These are phyloP conservation scores for Polyommatus iphigenia DNA, from an alignment of 2,888 invertebrate genomes.

Conservation along the genomic window DNA sequence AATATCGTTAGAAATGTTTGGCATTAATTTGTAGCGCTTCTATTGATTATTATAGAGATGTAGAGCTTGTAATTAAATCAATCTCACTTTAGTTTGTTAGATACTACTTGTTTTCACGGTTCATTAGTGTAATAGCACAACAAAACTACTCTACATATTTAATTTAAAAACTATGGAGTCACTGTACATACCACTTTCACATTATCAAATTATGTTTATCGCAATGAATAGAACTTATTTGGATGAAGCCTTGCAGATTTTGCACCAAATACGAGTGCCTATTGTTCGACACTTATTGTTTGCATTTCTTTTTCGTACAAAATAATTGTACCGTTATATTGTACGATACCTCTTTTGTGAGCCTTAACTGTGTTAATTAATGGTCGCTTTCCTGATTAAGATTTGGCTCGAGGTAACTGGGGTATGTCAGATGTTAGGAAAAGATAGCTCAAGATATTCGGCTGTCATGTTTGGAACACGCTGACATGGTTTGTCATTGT, in stretches of 20 bases:
- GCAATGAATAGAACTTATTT: conserved; percentile 5
- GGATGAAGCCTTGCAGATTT: background rate
- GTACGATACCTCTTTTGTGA: conserved; percentile 51
- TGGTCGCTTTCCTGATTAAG: conserved; percentile 66
- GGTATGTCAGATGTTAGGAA: conserved; percentile 53
- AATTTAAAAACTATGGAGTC: conserved; percentile 6
- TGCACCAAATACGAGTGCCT: background rate
- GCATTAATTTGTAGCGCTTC: too few species aligned
- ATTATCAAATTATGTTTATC: conserved; percentile 21
- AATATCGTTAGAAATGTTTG: too few species aligned
- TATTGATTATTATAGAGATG: background rate
- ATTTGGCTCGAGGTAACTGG: conserved; percentile 60
- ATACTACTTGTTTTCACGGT: background rate
- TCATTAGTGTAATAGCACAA: background rate
- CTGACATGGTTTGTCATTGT: conserved; percentile 62
- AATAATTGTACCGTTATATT: conserved; percentile 41
- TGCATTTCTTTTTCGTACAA: conserved; percentile 23
- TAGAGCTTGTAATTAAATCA: background rate
- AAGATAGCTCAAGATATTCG: conserved; percentile 47
- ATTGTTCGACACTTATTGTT: conserved; percentile 28
- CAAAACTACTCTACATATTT: background rate
- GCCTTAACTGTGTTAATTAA: conserved; percentile 68
- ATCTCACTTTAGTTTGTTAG: background rate
- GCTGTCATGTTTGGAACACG: conserved; percentile 46
- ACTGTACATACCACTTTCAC: conserved; percentile 23